Conservation (phyloP, 1,140 invertebrate genomes). For the Amphibalanus amphitrite region DNA sequence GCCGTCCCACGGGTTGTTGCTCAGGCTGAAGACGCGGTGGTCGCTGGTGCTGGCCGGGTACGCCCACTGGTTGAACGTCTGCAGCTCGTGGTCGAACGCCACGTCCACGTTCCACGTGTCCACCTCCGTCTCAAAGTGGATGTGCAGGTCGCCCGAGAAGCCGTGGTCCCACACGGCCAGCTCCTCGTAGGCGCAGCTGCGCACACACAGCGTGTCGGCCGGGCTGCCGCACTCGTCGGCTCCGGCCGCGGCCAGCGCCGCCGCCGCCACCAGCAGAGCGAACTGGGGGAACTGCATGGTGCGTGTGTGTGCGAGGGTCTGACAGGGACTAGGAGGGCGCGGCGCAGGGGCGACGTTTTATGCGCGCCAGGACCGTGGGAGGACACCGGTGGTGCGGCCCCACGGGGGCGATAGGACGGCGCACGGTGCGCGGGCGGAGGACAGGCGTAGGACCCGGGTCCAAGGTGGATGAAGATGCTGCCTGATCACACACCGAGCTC, state of each 20-base stretch:
- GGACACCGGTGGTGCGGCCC: too few relatives aligned
- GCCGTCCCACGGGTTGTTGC: not conserved
- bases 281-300: too few relatives aligned
- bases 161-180: not conserved
- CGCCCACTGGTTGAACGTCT: not conserved
- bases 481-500: too few relatives aligned
- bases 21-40: not conserved
- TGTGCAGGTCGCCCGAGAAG: not conserved
- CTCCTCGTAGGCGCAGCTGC: not conserved
- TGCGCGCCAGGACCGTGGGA: too few relatives aligned
- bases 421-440: too few relatives aligned
- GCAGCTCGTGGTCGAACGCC: not conserved
- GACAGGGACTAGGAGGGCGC: too few relatives aligned
- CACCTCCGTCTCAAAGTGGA: not conserved
- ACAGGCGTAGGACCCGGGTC: too few relatives aligned
- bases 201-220: not conserved
- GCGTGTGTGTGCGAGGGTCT: too few relatives aligned
- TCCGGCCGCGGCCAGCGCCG: too few relatives aligned
- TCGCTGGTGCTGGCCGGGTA: not conserved
- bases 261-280: not conserved
- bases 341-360: too few relatives aligned
- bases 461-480: too few relatives aligned
- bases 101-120: not conserved
- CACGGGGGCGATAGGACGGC: too few relatives aligned
- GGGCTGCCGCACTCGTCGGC: not conserved